These are phyloP conservation scores for Hylomyscus alleni DNA, from an alignment of 2,797 vertebrate genomes.

Conservation along the genomic window DNA sequence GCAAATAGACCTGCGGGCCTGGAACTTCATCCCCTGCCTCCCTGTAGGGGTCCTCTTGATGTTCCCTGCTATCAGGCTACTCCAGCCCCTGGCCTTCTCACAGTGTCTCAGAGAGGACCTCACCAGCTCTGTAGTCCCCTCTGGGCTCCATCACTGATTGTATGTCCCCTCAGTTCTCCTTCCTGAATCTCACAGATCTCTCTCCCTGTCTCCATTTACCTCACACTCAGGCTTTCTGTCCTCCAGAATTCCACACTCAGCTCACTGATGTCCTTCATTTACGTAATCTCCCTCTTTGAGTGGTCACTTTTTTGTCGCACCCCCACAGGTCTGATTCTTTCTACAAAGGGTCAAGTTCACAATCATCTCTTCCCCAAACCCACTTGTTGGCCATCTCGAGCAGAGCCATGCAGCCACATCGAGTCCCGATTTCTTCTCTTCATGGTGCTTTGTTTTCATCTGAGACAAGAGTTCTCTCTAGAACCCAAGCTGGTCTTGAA, in stretches of 20 bases:
- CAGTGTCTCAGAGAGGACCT: not conserved
- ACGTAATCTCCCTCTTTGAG: fast-evolving
- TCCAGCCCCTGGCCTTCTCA: not conserved
- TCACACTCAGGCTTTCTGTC: not conserved
- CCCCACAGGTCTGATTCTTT: not conserved
- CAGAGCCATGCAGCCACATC: not conserved
- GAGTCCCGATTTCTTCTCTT: not conserved
- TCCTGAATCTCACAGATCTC: not conserved
- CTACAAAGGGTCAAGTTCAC: not conserved
- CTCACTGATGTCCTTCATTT: not conserved
- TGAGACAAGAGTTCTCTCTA: not conserved
- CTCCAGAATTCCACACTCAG: not conserved
- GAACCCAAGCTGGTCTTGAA: not conserved
- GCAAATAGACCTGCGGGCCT: fast-evolving
- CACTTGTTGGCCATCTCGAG: no score
- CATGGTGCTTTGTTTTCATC: not conserved
- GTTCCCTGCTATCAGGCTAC: no score
- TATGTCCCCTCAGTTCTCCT: not conserved
- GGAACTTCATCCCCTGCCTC: not conserved
- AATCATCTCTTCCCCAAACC: not conserved
- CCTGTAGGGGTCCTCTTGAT: not conserved
- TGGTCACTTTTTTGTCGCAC: not conserved
- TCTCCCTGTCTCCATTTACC: not conserved
- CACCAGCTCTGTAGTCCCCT: not conserved
- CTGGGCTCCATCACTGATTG: not conserved